A percentile compares a stretch with the other conserved stretches of the same genome.
phyloP scores from a whole-genome alignment of 2,113 vertebrate species.

The Tupaia chinensis region DNA sequence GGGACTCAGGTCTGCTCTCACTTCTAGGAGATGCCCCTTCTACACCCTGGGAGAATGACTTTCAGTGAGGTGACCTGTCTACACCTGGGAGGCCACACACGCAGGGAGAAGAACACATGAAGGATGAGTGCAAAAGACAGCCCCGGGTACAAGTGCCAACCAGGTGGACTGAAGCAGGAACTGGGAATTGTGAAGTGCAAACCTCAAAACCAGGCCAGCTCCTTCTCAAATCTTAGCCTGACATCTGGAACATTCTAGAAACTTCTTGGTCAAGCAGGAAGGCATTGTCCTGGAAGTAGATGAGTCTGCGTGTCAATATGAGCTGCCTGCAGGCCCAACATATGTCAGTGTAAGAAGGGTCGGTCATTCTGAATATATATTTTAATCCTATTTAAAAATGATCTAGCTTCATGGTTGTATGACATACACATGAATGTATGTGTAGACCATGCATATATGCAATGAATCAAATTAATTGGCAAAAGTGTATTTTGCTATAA shows the following conservation, averaged over 20 bases:
- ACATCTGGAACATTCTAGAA: neutral
- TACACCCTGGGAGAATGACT: no score
- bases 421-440: accelerated
- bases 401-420: accelerated
- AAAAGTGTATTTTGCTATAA: neutral
- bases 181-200: no score
- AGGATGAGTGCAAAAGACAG: neutral
- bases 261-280: neutral
- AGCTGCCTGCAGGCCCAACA: accelerated
- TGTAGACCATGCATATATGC: accelerated
- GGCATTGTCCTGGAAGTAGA: neutral
- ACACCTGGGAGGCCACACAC: neutral
- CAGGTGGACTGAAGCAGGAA: neutral
- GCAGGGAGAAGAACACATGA: accelerated
- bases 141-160: neutral
- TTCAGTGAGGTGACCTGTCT: no score
- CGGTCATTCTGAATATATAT: neutral
- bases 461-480: no score
- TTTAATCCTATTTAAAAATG: accelerated
- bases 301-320: accelerated
- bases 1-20: neutral
- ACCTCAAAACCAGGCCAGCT: neutral
- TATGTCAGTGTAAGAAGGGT: neutral
- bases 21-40: neutral
- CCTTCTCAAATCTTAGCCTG: neutral